A percentile compares a stretch with the other conserved stretches of the same genome.
phyloP scores from a whole-genome alignment of 2,888 invertebrate species.

The Ennomos quercinarius region DNA sequence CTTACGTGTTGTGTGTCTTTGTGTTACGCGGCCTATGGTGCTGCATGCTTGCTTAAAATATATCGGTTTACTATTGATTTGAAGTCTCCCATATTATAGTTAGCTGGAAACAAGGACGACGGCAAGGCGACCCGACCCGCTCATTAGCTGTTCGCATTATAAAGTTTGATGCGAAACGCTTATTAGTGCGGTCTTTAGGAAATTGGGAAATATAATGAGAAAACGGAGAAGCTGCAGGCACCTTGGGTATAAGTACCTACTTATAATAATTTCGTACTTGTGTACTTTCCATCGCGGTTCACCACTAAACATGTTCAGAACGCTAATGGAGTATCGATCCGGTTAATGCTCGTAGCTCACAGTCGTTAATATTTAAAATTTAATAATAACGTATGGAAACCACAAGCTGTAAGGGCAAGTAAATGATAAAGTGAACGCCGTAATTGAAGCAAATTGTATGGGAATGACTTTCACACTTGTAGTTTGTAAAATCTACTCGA shows the following conservation, averaged over 20 bases:
- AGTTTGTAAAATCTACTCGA: not conserved
- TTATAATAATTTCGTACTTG: not conserved
- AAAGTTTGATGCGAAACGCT: too few species aligned
- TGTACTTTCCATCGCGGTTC: constrained; percentile 1
- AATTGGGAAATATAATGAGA: too few species aligned
- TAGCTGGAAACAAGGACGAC: too few species aligned
- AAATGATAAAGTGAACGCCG: constrained; percentile 8
- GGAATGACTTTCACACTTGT: not conserved
- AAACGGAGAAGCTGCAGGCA: too few species aligned
- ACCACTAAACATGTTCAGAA: constrained; percentile 15
- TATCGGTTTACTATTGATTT: too few species aligned
- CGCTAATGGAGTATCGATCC: constrained; percentile 53
- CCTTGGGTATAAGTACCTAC: not conserved
- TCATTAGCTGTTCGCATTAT: too few species aligned
- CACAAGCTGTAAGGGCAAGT: constrained; percentile 5
- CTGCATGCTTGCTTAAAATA: too few species aligned
- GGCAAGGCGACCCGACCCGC: too few species aligned
- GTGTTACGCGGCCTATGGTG: too few species aligned
- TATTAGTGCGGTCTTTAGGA: too few species aligned
- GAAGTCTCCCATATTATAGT: too few species aligned
- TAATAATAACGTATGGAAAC: constrained; percentile 35
- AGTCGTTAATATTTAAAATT: constrained; percentile 48
- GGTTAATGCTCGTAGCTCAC: constrained; percentile 40
- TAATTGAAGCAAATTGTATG: not conserved
- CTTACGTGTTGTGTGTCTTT: too few species aligned